A percentile compares a stretch with the other conserved stretches of the same genome.
phyloP scores from a whole-genome alignment of 2,797 vertebrate genomes.

The Girardinus metallicus region DNA sequence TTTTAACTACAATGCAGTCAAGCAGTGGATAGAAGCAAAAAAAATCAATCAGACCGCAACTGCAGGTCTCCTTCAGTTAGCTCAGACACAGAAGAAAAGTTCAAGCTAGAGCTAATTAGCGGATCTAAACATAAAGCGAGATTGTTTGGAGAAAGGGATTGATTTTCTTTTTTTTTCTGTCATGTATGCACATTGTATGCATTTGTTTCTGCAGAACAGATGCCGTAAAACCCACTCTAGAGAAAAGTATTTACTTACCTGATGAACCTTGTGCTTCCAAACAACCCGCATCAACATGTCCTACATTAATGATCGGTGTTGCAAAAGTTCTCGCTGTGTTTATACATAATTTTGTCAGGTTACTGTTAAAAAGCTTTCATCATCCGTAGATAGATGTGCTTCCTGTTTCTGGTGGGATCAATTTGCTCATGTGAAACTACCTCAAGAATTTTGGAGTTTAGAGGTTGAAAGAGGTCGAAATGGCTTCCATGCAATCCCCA shows the following conservation, averaged over 20 bases:
- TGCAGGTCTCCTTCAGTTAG: neutral
- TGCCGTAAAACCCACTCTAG: neutral
- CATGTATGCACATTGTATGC: neutral
- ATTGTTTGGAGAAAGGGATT: neutral
- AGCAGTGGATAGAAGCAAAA: too few relatives aligned
- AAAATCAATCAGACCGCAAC: too few relatives aligned
- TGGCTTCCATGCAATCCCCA: too few relatives aligned
- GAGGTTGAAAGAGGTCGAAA: too few relatives aligned
- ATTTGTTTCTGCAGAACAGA: neutral
- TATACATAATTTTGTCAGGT: too few relatives aligned
- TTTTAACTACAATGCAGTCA: too few relatives aligned
- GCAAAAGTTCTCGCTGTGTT: too few relatives aligned
- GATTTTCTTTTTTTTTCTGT: neutral
- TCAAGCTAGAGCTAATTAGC: neutral
- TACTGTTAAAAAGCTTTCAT: neutral
- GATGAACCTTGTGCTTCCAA: too few relatives aligned
- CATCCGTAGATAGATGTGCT: neutral
- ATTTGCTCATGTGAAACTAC: neutral
- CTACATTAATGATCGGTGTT: too few relatives aligned
- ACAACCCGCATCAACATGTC: too few relatives aligned
- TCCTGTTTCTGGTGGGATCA: neutral
- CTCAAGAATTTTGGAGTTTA: too few relatives aligned
- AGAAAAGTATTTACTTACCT: too few relatives aligned
- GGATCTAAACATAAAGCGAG: neutral
- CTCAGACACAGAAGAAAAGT: neutral